Evolutionary conservation across 1,140 invertebrate genomes (phyloP), one percentile per base, ranked within the genome.

Genomic region (Thalassaphorura encarpata): DNA sequence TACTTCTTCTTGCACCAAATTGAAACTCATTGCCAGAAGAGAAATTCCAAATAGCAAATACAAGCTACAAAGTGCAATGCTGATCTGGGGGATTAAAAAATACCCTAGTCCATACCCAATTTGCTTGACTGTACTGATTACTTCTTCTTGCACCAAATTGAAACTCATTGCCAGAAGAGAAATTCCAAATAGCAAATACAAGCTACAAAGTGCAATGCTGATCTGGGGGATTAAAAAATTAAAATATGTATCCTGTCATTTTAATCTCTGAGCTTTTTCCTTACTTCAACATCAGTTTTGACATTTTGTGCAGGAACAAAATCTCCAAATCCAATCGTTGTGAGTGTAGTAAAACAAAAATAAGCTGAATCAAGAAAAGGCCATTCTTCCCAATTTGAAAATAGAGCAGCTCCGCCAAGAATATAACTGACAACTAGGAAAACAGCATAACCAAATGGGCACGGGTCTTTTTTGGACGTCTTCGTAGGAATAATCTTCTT

Each of bases 101-200:
- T n/a, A n/a, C n/a, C 88, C 89, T 26, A 92, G 72, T 39, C 81
- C 79, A 60, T 83, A 84, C 6, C 86, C 88, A 11, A 91, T 79
- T 39, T 79, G 78, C 67, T 89, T 89, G 0, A 91, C 87, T 65
- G 87, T 85, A 47, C 81, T 85, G 60, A 90, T 88, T 3, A 91
- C 87, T 70, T 91, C 86, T 68, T 91, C 87, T 71, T 92, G 89
- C 21, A 97, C 91, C 60, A 99, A 77, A 75, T 97, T 97, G 73
- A 99, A 98, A 67, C 90, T 94, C 96, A 99, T 99, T 21, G 94
- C 94, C 49, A 99, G 72, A 27, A 99, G 76, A 0, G 95, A 91
- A 70, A 99, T 98, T 6, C 95, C 95, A 70, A 96, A 94, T 15
- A 99, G 76, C 53, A 97, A 75, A 75, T 97, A 97, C 42, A 96